phyloP scores from a whole-genome alignment of 2,888 invertebrate species.

The Drosophila birchii region DNA sequence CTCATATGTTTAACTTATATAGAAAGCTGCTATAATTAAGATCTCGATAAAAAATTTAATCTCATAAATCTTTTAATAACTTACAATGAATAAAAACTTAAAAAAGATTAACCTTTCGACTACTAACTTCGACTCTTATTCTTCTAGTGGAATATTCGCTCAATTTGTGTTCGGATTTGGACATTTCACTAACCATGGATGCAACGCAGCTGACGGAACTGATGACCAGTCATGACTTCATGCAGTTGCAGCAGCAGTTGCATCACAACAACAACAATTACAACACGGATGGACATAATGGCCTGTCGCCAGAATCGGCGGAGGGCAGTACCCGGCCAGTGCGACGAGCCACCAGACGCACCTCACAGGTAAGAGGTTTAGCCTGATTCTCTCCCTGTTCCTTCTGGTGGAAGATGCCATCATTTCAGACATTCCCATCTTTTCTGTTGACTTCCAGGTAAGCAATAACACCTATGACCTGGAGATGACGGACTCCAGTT shows the following conservation, averaged over 20 bases:
- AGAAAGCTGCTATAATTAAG: too few species aligned
- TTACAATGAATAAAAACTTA: too few species aligned
- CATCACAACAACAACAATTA: conserved; percentile 75
- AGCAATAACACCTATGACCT: conserved; percentile 84
- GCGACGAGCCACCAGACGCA: conserved; percentile 81
- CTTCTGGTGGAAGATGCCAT: neutral
- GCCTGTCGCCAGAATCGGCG: conserved; percentile 73
- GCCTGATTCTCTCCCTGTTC: too few species aligned
- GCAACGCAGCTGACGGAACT: conserved; percentile 77
- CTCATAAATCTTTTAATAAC: too few species aligned
- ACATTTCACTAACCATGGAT: conserved; percentile 58
- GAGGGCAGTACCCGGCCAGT: conserved; percentile 82
- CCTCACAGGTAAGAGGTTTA: conserved; percentile 77
- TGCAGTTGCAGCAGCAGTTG: conserved; percentile 76
- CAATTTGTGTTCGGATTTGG: neutral
- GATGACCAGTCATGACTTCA: conserved; percentile 77
- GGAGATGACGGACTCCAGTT: conserved; percentile 85
- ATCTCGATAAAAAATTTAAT: too few species aligned
- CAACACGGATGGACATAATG: conserved; percentile 71
- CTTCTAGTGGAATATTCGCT: neutral
- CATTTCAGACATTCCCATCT: neutral
- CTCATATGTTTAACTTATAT: too few species aligned
- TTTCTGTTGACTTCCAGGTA: conserved; percentile 61
- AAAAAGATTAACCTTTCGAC: neutral
- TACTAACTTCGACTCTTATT: neutral